These are phyloP conservation scores for Leptinotarsa juncta DNA, from an alignment of 2,888 invertebrate genomes.

Conservation along the genomic window DNA sequence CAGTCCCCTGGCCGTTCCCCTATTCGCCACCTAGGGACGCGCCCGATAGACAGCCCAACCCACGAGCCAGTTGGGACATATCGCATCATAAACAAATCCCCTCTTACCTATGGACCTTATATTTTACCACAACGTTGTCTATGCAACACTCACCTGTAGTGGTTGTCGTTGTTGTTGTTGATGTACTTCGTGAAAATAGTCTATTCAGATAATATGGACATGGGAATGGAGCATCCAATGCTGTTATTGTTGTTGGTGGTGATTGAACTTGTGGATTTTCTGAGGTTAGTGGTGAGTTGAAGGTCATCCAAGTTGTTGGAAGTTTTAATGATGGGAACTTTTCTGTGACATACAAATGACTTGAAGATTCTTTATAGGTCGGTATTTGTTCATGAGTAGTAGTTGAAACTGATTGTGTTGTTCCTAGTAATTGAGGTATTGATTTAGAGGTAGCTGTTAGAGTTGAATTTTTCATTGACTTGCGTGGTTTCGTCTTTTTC, in stretches of 20 bases:
- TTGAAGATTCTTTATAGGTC: neutral
- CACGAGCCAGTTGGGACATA: no score
- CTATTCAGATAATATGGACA: neutral
- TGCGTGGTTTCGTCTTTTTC: conserved; percentile 3
- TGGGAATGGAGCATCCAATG: conserved; percentile 2
- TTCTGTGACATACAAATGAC: neutral
- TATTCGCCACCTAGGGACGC: no score
- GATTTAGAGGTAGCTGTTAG: conserved; percentile 17
- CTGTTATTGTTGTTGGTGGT: neutral
- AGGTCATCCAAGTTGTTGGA: neutral
- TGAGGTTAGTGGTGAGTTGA: neutral
- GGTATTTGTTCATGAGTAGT: neutral
- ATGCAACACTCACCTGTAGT: neutral
- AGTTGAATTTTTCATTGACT: conserved; percentile 2
- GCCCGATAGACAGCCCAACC: no score
- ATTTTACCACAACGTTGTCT: no score
- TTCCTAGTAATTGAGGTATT: neutral
- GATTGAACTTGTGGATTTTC: neutral
- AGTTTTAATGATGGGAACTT: neutral
- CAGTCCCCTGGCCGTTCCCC: no score
- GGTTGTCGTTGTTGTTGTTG: neutral
- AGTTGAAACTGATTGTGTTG: neutral
- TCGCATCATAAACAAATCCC: no score
- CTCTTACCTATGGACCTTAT: no score
- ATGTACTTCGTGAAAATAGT: neutral